Conservation (phyloP, 2,888 invertebrate genomes). For the Ornithoptera priamus region DNA sequence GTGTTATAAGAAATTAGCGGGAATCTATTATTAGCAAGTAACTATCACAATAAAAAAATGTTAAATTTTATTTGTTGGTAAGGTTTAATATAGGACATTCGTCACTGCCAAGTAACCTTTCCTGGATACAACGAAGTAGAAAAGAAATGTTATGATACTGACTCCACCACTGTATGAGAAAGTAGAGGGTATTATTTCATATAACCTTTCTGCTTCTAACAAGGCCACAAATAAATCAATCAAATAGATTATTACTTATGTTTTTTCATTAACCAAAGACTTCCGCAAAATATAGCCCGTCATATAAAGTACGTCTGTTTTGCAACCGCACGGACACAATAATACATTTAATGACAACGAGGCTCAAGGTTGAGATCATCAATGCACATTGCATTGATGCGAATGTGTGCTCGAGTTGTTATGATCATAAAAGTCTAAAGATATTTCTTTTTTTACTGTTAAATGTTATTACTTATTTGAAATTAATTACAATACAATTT, state of each 20-base stretch:
- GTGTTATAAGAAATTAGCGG: slow-evolving; percentile 45
- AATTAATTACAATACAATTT: too few species aligned
- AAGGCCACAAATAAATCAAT: not conserved
- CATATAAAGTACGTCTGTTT: slow-evolving; percentile 28
- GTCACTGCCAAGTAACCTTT: too few species aligned
- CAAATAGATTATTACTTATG: slow-evolving; percentile 18
- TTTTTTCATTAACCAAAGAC: slow-evolving; percentile 27
- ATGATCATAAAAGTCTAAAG: not conserved
- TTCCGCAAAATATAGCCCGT: slow-evolving; percentile 26
- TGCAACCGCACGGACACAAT: slow-evolving; percentile 24
- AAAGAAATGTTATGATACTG: too few species aligned
- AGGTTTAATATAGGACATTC: too few species aligned
- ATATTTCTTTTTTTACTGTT: slow-evolving; percentile 1
- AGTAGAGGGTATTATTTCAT: not conserved
- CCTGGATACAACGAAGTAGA: too few species aligned
- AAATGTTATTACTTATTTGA: not conserved
- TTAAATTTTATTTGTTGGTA: too few species aligned
- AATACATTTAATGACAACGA: slow-evolving; percentile 23
- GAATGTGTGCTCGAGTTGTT: slow-evolving; percentile 3
- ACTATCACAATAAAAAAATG: not conserved
- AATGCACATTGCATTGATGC: slow-evolving; percentile 20
- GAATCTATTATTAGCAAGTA: slow-evolving; percentile 10
- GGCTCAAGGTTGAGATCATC: slow-evolving; percentile 26
- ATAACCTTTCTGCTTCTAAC: not conserved
- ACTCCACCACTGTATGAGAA: not conserved